Evolutionary conservation across 2,113 vertebrate species (phyloP).

Genomic region (Heterocephalus glaber): DNA sequence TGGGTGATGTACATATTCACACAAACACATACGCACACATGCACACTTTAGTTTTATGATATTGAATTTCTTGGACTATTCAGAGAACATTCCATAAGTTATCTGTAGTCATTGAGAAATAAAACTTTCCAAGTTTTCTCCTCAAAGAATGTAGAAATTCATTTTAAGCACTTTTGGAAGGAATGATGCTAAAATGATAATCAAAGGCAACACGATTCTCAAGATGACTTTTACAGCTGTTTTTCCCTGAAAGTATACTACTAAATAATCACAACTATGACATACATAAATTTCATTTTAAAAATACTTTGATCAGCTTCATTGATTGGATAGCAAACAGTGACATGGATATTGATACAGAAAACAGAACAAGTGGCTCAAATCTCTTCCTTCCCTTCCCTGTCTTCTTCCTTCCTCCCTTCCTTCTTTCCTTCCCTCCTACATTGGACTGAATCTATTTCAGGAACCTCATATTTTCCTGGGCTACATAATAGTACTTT

Average conservation of each 20-base stretch:
- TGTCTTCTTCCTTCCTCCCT: not conserved
- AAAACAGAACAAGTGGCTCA: not conserved
- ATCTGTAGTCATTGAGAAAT: not conserved
- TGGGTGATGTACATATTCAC: not conserved
- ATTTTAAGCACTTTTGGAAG: conserved; percentile 14
- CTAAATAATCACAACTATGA: not conserved
- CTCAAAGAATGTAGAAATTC: conserved; percentile 4
- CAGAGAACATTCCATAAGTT: not conserved
- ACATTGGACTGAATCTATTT: not conserved
- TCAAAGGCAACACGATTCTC: not conserved
- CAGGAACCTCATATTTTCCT: conserved; percentile 4
- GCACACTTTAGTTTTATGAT: not conserved
- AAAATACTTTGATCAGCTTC: not conserved
- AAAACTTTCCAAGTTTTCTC: not conserved
- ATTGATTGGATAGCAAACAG: conserved; percentile 11
- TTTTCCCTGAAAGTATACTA: not conserved
- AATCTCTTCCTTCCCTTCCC: not conserved
- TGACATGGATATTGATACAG: not conserved
- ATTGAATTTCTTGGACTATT: not conserved
- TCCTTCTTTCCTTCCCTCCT: not conserved
- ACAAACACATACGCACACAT: not conserved
- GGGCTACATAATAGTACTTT: not conserved
- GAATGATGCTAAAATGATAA: not conserved
- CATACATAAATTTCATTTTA: not conserved
- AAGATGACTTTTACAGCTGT: not conserved